Conservation (phyloP, 2,888 invertebrate genomes). For the Drosophila helvetica region DNA sequence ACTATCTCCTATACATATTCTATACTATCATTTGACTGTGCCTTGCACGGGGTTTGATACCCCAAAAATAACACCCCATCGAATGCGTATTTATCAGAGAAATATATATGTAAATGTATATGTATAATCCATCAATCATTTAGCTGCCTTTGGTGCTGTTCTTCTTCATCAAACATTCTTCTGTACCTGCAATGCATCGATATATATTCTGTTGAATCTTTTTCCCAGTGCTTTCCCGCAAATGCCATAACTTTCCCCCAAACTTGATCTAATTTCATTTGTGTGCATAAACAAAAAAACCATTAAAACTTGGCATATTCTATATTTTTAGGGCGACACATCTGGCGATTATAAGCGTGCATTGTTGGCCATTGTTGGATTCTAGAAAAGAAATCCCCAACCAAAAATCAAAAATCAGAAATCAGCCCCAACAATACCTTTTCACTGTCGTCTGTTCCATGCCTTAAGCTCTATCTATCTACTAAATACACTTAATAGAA, state of each 20-base stretch:
- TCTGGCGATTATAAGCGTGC: constrained; percentile 97
- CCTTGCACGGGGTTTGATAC: background rate
- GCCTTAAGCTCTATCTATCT: constrained; percentile 50
- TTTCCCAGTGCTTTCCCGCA: background rate
- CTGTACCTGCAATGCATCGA: background rate
- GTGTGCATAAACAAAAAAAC: constrained; percentile 56
- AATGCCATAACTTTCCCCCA: constrained; percentile 8
- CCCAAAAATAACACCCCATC: constrained; percentile 8
- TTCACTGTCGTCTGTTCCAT: constrained; percentile 69
- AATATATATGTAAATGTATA: background rate
- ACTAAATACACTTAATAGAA: constrained; percentile 36
- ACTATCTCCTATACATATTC: background rate
- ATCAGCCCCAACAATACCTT: constrained; percentile 45
- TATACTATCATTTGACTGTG: constrained; percentile 20
- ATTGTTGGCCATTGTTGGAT: constrained; percentile 91
- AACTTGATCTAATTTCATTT: constrained; percentile 47
- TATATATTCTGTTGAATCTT: constrained; percentile 11
- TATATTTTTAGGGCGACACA: constrained; percentile 91
- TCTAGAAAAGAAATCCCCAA: constrained; percentile 66
- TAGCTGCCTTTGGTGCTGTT: constrained; percentile 23
- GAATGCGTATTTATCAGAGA: constrained; percentile 3
- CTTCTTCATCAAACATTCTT: background rate
- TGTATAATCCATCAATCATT: background rate
- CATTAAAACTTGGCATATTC: constrained; percentile 75
- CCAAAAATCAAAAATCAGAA: constrained; percentile 20